Evolutionary conservation across 2,113 vertebrate genomes (phyloP).

Genomic region (Tursiops truncatus): DNA sequence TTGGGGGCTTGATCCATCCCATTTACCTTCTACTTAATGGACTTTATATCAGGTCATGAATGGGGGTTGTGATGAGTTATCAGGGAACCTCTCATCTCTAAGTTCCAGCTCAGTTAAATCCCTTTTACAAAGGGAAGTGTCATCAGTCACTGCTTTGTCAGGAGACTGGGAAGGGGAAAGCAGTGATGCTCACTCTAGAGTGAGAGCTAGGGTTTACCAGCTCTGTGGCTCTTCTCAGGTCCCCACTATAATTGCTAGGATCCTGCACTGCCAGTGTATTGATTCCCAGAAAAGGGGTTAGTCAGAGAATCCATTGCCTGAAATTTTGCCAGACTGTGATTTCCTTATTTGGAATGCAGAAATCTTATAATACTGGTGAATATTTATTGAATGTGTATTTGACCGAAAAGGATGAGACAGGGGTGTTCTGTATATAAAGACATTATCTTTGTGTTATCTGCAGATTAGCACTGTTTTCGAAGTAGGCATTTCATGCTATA

Average conservation of each 20-base stretch:
- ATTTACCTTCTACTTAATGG: background rate
- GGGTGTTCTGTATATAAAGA: background rate
- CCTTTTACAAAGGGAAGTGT: background rate
- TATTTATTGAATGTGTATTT: slow-evolving; percentile 33
- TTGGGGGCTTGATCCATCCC: background rate
- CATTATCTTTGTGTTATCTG: background rate
- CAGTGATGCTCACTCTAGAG: background rate
- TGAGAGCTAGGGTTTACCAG: background rate
- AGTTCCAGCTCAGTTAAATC: background rate
- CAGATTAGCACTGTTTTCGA: slow-evolving; percentile 7
- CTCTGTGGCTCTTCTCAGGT: background rate
- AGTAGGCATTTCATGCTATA: background rate
- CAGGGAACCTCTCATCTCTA: background rate
- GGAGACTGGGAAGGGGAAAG: background rate
- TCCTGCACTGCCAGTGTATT: background rate
- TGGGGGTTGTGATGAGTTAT: background rate
- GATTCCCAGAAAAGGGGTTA: background rate
- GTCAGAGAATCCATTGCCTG: background rate
- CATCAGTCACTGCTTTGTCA: background rate
- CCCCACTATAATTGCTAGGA: background rate
- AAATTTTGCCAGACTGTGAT: slow-evolving; percentile 27
- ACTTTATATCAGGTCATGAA: background rate
- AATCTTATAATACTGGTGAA: background rate
- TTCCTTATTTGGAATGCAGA: slow-evolving; percentile 23
- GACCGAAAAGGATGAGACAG: background rate